Evolutionary conservation across 92 coral and sea anemone species (phyloP), one percentile per base, ranked within the genome.

Genomic region (Metridium senile): DNA sequence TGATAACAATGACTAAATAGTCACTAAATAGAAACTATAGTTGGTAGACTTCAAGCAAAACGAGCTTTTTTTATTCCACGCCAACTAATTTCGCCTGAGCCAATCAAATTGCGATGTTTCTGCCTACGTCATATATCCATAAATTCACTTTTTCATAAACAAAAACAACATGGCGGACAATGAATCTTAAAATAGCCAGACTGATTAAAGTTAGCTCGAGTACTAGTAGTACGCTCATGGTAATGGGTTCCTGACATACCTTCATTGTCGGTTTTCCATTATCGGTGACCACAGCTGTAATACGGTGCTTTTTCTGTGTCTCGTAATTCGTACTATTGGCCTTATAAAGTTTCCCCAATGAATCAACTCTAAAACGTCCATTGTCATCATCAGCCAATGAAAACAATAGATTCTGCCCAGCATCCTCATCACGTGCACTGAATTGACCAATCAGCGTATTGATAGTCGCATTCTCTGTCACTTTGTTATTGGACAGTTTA

Each of bases 301-400:
- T 82, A 33, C 54, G 35, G 75, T 95, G 97, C 45, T 46, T 83
- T 26, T 56, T 82, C 74, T 92, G 94, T 34, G 82, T 85, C 76
- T 95, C 99, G 66, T 92, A 89, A 59, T 95, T 76, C 34, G 80
- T 79, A 39, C 80, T 81, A 30, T 87, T 86, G 0, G 94, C 97
- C 59, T 87, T 92, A 76, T 70, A 87, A 43, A 95, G 82, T 30
- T 33, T 71, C 7, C 99, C 99, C 22, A 47, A 68, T 25, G 88
- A 58, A 68, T 85, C 92, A 17, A 95, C 93, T 30, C 78, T 72
- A 57, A 95, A 95, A 28, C 96, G 90, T 0, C 99, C 99, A 39
- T 80, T 82, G 43, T 95, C 99, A 63, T 85, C 90, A 75, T 92
- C 88, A 54, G 86, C 53, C 86, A 95, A 85, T 20, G 91, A 79